These are phyloP conservation scores for Metallyticus violacea DNA, from an alignment of 2,888 invertebrate species.

Conservation along the genomic window DNA sequence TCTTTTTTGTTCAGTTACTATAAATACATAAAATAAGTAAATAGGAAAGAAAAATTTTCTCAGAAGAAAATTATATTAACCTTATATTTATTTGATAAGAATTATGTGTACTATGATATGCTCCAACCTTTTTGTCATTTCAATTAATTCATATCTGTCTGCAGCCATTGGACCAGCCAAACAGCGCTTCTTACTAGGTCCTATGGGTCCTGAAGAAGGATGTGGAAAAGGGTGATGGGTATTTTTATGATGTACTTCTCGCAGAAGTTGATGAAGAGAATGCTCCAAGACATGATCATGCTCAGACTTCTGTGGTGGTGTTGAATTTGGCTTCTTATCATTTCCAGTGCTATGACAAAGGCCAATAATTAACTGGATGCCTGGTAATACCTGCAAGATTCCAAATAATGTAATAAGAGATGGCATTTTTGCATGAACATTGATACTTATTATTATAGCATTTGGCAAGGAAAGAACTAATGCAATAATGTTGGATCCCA, in stretches of 20 bases:
- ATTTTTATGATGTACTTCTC: slow-evolving; percentile 90
- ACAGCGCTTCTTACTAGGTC: slow-evolving; percentile 87
- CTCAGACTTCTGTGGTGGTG: slow-evolving; percentile 55
- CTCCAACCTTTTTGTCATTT: slow-evolving; percentile 68
- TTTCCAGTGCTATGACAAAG: slow-evolving; percentile 79
- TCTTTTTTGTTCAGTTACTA: too few species aligned
- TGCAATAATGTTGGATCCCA: too few species aligned
- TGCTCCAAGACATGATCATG: slow-evolving; percentile 97
- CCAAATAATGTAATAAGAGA: too few species aligned
- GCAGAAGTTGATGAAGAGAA: slow-evolving; percentile 87
- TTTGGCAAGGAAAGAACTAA: too few species aligned
- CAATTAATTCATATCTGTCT: slow-evolving; percentile 79
- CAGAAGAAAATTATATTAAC: too few species aligned
- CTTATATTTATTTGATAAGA: too few species aligned
- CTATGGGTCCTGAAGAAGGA: slow-evolving; percentile 90
- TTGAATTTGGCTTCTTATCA: slow-evolving; percentile 51
- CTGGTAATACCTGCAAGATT: slow-evolving; percentile 77
- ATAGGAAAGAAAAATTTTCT: too few species aligned
- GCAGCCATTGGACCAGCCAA: slow-evolving; percentile 90
- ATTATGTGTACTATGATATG: too few species aligned
- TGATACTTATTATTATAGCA: too few species aligned
- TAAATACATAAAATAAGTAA: too few species aligned
- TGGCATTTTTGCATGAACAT: too few species aligned
- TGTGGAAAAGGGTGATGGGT: slow-evolving; percentile 93
- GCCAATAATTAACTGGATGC: slow-evolving; percentile 88